Conservation (phyloP, 2,797 vertebrate genomes). For the Chloroceryle inda region DNA sequence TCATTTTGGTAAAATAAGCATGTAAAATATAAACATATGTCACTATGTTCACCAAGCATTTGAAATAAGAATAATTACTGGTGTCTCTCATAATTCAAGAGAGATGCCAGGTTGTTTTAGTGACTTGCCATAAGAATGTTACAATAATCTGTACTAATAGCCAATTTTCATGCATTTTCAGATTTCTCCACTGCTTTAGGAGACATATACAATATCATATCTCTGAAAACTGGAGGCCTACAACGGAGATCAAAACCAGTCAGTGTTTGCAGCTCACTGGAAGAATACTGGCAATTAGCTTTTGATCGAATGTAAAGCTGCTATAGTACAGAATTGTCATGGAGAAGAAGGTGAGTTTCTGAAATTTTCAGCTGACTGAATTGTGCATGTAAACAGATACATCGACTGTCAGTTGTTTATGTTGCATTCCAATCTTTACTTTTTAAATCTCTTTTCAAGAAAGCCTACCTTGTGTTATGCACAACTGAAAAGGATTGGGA, state of each 20-base stretch:
- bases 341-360: background rate
- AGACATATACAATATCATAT: background rate
- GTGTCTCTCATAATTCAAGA: background rate
- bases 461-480: background rate
- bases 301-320: background rate
- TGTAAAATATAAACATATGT: conserved; percentile 24
- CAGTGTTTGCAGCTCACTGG: background rate
- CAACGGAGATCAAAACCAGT: background rate
- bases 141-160: background rate
- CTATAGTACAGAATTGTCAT: background rate
- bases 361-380: background rate
- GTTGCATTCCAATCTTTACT: background rate
- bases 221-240: background rate
- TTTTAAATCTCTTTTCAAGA: background rate
- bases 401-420: background rate
- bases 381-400: background rate
- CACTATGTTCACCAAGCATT: background rate
- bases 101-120: background rate
- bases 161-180: background rate
- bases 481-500: background rate
- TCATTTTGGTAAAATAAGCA: conserved; percentile 46
- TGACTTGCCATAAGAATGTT: background rate
- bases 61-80: conserved; percentile 27
- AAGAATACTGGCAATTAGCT: background rate
- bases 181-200: background rate